A percentile compares a stretch with the other conserved stretches of the same genome.
phyloP scores from a whole-genome alignment of 2,113 vertebrate species.

The Taxidea taxus region DNA sequence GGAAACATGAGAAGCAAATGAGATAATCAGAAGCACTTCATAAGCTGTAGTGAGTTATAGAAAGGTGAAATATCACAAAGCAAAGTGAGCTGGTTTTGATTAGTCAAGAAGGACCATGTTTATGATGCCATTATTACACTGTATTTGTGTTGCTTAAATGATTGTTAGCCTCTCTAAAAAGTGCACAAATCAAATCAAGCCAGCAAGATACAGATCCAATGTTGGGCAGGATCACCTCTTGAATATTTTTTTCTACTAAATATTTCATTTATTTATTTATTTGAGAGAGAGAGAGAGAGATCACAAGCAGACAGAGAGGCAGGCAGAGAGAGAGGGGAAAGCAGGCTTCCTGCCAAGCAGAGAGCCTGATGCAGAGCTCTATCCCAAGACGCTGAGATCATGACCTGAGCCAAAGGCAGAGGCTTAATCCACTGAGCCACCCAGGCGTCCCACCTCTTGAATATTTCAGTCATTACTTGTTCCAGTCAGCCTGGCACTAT shows the following conservation, averaged over 20 bases:
- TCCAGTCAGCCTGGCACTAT: not conserved
- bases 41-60: not conserved
- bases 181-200: not conserved
- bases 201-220: not conserved
- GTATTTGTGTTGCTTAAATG: not conserved
- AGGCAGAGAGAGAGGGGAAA: too few species aligned
- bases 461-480: not conserved
- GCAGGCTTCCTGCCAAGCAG: too few species aligned
- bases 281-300: too few species aligned
- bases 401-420: too few species aligned
- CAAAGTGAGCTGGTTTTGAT: not conserved
- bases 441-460: not conserved
- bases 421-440: too few species aligned
- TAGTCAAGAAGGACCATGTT: not conserved
- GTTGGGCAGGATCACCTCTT: not conserved
- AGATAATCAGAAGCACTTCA: not conserved
- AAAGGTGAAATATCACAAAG: not conserved
- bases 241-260: not conserved
- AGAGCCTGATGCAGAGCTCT: too few species aligned
- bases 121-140: not conserved
- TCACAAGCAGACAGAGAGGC: too few species aligned
- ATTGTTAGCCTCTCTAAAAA: not conserved
- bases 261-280: too few species aligned
- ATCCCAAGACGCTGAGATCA: too few species aligned
- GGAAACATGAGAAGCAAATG: not conserved